Base-by-base conservation (phyloP, 2,797 vertebrate species). In the Cuniculus paca region DNA sequence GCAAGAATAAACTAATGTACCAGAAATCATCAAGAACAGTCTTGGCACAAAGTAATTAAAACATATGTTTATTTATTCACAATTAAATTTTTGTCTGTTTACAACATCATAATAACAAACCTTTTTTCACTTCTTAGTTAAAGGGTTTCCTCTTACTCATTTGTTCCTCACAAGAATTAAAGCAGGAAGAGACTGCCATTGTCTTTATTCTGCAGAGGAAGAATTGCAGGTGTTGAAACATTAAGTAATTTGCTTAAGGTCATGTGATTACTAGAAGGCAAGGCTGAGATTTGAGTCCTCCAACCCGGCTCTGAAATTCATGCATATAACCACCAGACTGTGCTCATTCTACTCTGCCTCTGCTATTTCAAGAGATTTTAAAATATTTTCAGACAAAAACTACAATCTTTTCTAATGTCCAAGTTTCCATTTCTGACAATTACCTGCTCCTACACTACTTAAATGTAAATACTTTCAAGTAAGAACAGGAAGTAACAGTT, bases 111-210 rank as follows among this genome's bases (percentile, higher is more conserved):
- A 60, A 83, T 31, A 68, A 48, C 20, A 91, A 91, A 61, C 0
- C 16, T 19, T 78, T 88, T 65, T 9, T 13, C 54, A 84, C 3
- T 75, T 72, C 4, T 81, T 80, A n/a, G 48, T 60, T 88, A 61
- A 72, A 79, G 54, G 12, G 48, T 70, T 93, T 24, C 2, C 0
- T 77, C 89, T 79, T 52, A 86, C 24, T 90, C 28, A 45, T 58
- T 81, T 88, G 70, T 72, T 81, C 12, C 22, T 95, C 78, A 95
- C 20, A 92, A 42, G 68, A 79, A 81, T 75, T 82, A 83, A 91
- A 70, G 22, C 31, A 77, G 26, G 20, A 17, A 50, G 50, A 48
- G 50, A 28, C 26, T 60, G 56, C 31, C 72, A 42, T 20, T 78
- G 9, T 79, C 19, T 39, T 89, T 11, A 79, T 87, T 75, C 50